Evolutionary conservation across 2,888 invertebrate species (phyloP).

Genomic region (Pardosa pseudoannulata): DNA sequence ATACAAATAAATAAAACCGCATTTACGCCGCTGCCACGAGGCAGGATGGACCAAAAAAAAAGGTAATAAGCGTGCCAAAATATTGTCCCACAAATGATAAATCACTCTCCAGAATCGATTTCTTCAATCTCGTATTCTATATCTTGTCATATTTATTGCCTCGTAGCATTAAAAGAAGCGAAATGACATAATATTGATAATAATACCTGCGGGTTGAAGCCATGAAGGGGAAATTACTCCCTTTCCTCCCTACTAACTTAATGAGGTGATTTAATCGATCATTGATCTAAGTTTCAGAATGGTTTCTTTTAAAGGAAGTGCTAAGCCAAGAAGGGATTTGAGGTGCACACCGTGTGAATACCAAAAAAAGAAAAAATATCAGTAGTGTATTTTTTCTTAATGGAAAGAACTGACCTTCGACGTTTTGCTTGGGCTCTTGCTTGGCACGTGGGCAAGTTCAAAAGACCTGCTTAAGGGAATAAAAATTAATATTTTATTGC

Average conservation of each 20-base stretch:
- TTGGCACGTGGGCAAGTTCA: too few species aligned
- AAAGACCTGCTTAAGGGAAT: too few species aligned
- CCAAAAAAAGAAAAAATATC: not conserved
- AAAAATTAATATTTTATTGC: too few species aligned
- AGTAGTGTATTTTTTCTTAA: too few species aligned
- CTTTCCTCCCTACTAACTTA: not conserved
- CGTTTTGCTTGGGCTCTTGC: too few species aligned
- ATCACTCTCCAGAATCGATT: not conserved
- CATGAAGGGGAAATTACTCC: not conserved
- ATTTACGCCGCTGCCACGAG: not conserved
- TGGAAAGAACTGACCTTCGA: too few species aligned
- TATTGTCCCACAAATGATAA: not conserved
- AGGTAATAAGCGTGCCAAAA: not conserved
- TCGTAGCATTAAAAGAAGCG: not conserved
- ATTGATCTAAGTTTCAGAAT: not conserved
- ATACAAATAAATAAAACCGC: not conserved
- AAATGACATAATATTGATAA: conserved; percentile 10
- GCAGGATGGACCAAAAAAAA: not conserved
- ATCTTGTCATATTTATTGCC: conserved; percentile 2
- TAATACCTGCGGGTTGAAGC: not conserved
- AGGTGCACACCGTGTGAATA: not conserved
- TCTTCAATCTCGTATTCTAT: not conserved
- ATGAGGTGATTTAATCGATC: not conserved
- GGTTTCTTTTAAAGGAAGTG: not conserved
- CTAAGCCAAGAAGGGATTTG: not conserved